Base-by-base conservation (phyloP, 2,888 invertebrate genomes). In the Callyntrura sp. region DNA sequence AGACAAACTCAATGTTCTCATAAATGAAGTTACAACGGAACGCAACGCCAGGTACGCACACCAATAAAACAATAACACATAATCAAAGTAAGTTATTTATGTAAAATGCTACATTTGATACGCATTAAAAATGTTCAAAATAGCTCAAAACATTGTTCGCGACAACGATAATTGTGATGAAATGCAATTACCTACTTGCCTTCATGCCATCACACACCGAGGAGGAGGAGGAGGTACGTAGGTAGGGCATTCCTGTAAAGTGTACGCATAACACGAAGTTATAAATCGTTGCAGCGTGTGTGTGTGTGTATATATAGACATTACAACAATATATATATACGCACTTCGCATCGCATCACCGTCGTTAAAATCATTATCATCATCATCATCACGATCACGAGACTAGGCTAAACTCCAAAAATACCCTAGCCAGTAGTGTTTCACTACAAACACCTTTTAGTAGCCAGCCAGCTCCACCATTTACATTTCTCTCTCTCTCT, bases 241-340 rank as follows among this genome's bases (percentile, higher is more conserved):
- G 51, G 51, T n/a, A 14, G 51, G 60, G 20, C 23, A 60, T 60
- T 9, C 9, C 60, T 57, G 35, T 35, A 35, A 35, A 35, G 35
- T 35, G 35, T 35, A 35, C 35, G 35, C 35, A 6, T 57, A 8
- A 60, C 23, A 23, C 14, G 57, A n/a, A n/a, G n/a, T n/a, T 57
- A 57, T 25, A 62, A 25, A 60, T 0, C 60, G 20, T 65, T 65
- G 65, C 65, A 28, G 25, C 6, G 23, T 1, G 12, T 20, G 14
- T 14, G 6, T 35, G 35, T n/a, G n/a, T n/a, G n/a, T n/a, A n/a
- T n/a, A n/a, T n/a, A n/a, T n/a, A n/a, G n/a, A n/a, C n/a, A n/a
- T 35, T 9, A 73, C 45, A 73, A 73, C 73, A 73, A 73, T 73
- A 17, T 73, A 73, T 45, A 73, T 73, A 17, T 73, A 73, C 73